Conservation (phyloP, 2,113 vertebrate genomes). For the Phyllostomus discolor region DNA sequence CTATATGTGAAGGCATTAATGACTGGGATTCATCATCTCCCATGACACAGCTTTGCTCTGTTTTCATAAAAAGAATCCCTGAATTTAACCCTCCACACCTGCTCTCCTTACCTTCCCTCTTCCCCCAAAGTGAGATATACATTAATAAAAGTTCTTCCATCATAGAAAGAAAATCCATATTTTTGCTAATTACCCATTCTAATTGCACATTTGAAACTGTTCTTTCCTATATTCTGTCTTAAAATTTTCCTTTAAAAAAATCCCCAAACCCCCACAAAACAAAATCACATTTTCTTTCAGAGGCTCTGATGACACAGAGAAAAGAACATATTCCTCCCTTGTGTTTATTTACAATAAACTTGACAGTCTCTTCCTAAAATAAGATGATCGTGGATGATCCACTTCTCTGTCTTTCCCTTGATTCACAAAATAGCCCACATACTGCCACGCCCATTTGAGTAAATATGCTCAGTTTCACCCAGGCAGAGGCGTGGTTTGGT, state of each 20-base stretch:
- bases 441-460: not conserved
- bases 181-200: conserved; percentile 52
- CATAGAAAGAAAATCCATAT: conserved; percentile 40
- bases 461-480: not conserved
- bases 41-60: not conserved
- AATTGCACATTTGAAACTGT: conserved; percentile 61
- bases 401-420: not conserved
- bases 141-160: not conserved
- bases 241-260: conserved; percentile 68
- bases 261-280: not conserved
- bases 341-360: conserved; percentile 26
- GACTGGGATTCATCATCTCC: not conserved
- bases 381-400: not conserved
- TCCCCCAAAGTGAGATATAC: not conserved
- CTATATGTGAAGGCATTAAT: not conserved
- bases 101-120: not conserved
- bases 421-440: not conserved
- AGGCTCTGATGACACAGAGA: not conserved
- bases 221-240: conserved; percentile 69
- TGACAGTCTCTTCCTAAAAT: not conserved
- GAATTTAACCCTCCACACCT: not conserved
- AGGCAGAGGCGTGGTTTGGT: not conserved
- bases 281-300: not conserved
- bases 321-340: not conserved
- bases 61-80: not conserved